These are phyloP conservation scores for Homarus americanus DNA, from an alignment of 1,140 invertebrate species.

Conservation along the genomic window DNA sequence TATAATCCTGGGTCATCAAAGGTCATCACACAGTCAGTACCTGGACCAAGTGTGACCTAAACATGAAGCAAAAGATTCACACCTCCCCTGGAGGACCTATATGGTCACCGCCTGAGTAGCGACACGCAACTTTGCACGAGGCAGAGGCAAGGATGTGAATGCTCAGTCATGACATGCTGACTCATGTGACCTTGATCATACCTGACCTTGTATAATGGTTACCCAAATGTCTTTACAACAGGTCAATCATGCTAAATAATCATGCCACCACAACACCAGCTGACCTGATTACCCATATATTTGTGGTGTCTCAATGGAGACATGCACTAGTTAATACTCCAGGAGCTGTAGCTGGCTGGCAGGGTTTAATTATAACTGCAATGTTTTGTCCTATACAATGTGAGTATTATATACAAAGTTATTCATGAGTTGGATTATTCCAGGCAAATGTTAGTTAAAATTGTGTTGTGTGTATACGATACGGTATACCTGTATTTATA, in stretches of 20 bases:
- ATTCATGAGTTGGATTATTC: neutral
- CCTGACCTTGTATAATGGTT: conserved; percentile 50
- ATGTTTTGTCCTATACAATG: neutral
- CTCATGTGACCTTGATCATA: conserved; percentile 50
- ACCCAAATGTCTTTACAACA: conserved; percentile 60
- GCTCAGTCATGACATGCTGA: conserved; percentile 68
- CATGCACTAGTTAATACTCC: conserved; percentile 26
- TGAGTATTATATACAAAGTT: neutral
- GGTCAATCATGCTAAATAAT: conserved; percentile 62
- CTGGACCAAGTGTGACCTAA: conserved; percentile 22
- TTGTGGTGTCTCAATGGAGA: conserved; percentile 38
- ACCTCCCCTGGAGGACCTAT: conserved; percentile 2
- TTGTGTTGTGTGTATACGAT: neutral
- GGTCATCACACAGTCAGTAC: conserved; percentile 27
- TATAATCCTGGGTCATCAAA: neutral
- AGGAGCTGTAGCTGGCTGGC: neutral
- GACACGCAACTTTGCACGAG: conserved; percentile 70
- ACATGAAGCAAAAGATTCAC: neutral
- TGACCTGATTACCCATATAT: conserved; percentile 47
- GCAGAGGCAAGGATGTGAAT: conserved; percentile 65
- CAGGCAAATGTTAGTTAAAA: neutral
- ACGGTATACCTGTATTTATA: neutral
- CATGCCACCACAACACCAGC: conserved; percentile 68
- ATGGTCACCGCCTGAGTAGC: conserved; percentile 63
- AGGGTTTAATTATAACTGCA: neutral